Evolutionary conservation across 2,113 vertebrate species (phyloP).

Genomic region (Anarhynchus alexandrinus): DNA sequence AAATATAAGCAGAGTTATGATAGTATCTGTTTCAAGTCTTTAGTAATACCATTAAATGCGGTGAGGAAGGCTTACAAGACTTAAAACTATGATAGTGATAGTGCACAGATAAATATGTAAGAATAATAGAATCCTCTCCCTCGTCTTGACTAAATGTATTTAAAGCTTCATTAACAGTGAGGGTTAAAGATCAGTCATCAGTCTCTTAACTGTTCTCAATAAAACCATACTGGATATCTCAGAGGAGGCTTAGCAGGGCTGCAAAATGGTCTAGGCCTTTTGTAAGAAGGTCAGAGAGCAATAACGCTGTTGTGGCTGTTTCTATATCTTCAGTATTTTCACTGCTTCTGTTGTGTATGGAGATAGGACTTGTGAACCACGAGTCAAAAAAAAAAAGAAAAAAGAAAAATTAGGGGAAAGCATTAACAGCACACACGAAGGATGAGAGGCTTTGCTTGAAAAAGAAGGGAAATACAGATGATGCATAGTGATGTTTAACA

Average conservation of each 20-base stretch:
- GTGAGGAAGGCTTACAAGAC: not conserved
- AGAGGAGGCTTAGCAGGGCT: not conserved
- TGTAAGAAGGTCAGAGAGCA: not conserved
- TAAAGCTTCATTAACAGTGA: not conserved
- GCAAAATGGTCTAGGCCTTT: not conserved
- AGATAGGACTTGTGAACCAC: not conserved
- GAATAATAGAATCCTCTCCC: not conserved
- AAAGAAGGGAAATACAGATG: not conserved
- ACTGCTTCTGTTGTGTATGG: not conserved
- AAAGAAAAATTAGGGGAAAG: not conserved
- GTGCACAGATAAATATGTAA: not conserved
- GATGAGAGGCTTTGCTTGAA: not conserved
- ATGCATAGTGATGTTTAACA: not conserved
- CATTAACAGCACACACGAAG: not conserved
- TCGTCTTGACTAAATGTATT: not conserved
- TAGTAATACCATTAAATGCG: not conserved
- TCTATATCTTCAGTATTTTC: not conserved
- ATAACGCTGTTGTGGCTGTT: not conserved
- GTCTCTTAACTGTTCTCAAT: not conserved
- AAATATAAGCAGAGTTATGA: not conserved
- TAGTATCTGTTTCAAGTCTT: not conserved
- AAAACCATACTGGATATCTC: not conserved
- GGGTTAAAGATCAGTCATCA: not conserved
- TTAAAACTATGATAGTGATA: not conserved
- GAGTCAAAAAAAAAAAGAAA: not conserved